These are phyloP conservation scores for Lerista edwardsae DNA, from an alignment of 2,797 vertebrate genomes.

Conservation along the genomic window DNA sequence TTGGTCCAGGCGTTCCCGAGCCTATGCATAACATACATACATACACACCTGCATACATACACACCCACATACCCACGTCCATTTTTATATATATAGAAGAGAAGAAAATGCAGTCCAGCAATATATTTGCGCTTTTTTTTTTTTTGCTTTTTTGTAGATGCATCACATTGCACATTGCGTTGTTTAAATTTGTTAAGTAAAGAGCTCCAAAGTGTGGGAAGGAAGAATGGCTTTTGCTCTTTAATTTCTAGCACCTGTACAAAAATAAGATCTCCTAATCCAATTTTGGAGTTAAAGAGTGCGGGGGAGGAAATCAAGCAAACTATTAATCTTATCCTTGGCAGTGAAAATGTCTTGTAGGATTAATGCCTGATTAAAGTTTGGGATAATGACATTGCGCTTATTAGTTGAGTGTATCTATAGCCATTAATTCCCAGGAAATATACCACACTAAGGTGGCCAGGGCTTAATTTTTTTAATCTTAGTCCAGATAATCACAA, in stretches of 20 bases:
- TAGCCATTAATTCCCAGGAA: slow-evolving; percentile 2
- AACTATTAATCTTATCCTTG: neutral
- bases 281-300: neutral
- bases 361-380: neutral
- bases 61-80: no score
- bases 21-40: no score
- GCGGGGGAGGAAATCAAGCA: neutral
- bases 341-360: neutral
- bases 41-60: no score
- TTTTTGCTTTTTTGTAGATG: no score
- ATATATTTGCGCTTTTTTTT: no score
- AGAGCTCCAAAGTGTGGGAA: neutral
- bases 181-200: neutral
- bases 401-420: neutral
- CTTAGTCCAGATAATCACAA: neutral
- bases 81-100: no score
- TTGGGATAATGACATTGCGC: neutral
- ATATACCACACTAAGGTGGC: neutral
- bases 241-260: no score
- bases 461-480: neutral
- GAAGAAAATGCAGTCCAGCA: no score
- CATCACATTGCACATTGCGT: neutral
- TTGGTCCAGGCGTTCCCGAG: no score
- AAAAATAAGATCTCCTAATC: neutral
- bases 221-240: no score